Percentiles rank a stretch among this genome's conserved stretches.
Conservation (phyloP, 2,888 invertebrate species). For the Drosophila meridiana region DNA sequence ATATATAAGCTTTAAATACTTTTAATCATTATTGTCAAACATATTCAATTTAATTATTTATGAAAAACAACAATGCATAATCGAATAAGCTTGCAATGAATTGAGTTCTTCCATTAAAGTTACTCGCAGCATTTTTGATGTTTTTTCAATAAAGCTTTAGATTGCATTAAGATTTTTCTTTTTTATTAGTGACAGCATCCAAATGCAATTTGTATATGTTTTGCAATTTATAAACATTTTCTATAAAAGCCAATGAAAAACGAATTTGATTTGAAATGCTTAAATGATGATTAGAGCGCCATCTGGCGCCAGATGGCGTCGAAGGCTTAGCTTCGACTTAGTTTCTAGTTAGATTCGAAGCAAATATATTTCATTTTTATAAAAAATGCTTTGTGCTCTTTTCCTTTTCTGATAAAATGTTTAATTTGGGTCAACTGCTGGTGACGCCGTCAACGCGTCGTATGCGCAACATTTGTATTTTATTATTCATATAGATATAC, state of each 20-base stretch:
- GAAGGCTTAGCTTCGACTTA: not conserved
- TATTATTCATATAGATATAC: conserved; percentile 21
- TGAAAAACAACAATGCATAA: not conserved
- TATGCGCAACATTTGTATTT: conserved; percentile 63
- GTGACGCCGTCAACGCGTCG: conserved; percentile 46
- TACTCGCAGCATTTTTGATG: not conserved
- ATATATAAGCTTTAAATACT: not conserved
- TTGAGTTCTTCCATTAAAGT: not conserved
- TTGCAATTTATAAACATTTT: too few species aligned
- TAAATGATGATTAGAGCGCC: not conserved
- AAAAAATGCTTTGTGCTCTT: not conserved
- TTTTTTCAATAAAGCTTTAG: not conserved
- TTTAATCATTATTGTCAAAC: not conserved
- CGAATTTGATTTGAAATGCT: not conserved
- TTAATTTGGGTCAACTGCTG: conserved; percentile 48
- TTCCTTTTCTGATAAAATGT: conserved; percentile 2
- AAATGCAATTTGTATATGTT: not conserved
- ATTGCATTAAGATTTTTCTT: not conserved
- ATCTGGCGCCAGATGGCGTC: conserved; percentile 1
- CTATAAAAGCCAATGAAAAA: not conserved
- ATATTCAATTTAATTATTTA: not conserved
- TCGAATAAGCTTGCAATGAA: not conserved
- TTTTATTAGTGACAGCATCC: not conserved
- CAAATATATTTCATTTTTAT: not conserved
- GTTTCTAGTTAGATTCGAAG: not conserved